phyloP scores from a whole-genome alignment of 2,113 vertebrate species.

The Cromileptes altivelis region DNA sequence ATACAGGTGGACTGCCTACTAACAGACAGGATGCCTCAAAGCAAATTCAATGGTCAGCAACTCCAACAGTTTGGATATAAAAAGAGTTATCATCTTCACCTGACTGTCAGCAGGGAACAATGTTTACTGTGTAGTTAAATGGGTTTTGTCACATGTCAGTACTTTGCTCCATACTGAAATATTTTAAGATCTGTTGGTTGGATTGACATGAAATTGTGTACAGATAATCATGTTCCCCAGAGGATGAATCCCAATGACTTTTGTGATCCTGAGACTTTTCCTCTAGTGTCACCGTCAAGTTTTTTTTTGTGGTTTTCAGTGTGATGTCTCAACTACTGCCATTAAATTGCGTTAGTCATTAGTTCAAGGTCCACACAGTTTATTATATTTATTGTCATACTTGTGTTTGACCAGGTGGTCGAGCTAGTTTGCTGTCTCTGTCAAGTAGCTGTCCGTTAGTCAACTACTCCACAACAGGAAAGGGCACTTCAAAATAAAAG shows the following conservation, averaged over 20 bases:
- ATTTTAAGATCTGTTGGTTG: neutral
- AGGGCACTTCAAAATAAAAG: too few species aligned
- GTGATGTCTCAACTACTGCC: neutral
- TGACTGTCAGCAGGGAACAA: neutral
- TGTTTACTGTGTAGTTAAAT: neutral
- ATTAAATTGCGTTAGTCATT: neutral
- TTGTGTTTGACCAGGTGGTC: too few species aligned
- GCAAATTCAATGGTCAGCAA: neutral
- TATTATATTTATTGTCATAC: too few species aligned
- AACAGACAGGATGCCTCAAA: neutral
- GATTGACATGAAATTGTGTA: neutral
- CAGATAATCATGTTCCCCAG: neutral
- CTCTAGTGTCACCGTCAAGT: neutral
- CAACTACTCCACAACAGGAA: too few species aligned
- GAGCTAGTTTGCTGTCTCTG: too few species aligned
- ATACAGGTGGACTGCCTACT: neutral
- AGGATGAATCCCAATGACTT: neutral
- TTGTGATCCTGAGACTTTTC: neutral
- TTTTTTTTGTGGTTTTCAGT: neutral
- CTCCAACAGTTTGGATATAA: neutral
- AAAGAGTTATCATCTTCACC: neutral
- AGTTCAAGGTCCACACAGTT: too few species aligned
- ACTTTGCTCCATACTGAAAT: neutral
- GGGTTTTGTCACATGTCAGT: neutral
- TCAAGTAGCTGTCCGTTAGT: too few species aligned